phyloP scores from a whole-genome alignment of 2,888 invertebrate genomes.

The Polia nebulosa region DNA sequence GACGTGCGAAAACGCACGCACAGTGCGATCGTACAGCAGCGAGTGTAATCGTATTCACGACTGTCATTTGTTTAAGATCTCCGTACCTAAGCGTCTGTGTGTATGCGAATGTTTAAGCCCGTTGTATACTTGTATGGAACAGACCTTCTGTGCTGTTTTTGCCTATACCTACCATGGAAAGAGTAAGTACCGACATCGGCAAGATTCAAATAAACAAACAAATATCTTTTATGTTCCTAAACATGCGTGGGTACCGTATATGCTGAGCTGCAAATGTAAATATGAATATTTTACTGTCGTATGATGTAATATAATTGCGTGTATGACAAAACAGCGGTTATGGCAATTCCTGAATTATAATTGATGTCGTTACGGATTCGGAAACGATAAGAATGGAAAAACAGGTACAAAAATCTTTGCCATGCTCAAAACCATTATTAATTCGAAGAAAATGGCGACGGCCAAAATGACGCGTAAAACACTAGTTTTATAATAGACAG shows the following conservation, averaged over 20 bases:
- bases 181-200: conserved; percentile 43
- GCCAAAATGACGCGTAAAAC: not conserved
- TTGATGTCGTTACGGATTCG: conserved; percentile 4
- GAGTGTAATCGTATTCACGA: not conserved
- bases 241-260: conserved; percentile 33
- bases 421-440: not conserved
- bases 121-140: not conserved
- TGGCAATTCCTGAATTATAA: conserved; percentile 14
- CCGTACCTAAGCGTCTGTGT: too few species aligned
- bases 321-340: conserved; percentile 14
- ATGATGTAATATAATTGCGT: conserved; percentile 40
- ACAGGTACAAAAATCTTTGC: not conserved
- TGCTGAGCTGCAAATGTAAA: conserved; percentile 48
- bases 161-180: conserved; percentile 11
- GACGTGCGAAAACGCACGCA: not conserved
- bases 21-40: not conserved
- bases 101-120: too few species aligned
- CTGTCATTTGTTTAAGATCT: too few species aligned
- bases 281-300: conserved; percentile 55
- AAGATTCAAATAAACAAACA: conserved; percentile 53
- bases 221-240: conserved; percentile 58
- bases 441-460: not conserved
- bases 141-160: not conserved
- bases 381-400: conserved; percentile 6
- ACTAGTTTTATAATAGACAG: not conserved